Percentiles rank a stretch among this genome's conserved stretches.
phyloP scores from a whole-genome alignment of 2,888 invertebrate species.

The Gasteruption jaculator region DNA sequence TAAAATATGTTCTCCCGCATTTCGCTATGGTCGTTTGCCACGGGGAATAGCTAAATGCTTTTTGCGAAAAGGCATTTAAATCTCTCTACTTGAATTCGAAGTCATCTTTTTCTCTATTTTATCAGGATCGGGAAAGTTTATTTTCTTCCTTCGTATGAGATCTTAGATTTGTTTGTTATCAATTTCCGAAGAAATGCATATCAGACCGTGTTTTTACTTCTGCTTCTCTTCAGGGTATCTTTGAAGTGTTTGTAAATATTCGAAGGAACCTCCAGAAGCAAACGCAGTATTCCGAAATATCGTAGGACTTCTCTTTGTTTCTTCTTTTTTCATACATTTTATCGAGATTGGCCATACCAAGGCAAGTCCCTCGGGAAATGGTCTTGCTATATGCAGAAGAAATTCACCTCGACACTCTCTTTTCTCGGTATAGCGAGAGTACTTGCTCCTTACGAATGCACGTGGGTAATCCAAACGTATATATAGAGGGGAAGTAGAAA shows the following conservation, averaged over 20 bases:
- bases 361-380: constrained; percentile 40
- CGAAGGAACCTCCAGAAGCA: constrained; percentile 33
- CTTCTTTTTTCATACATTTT: constrained; percentile 26
- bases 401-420: too few relatives aligned
- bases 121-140: constrained; percentile 11
- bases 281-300: constrained; percentile 34
- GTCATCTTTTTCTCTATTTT: too few relatives aligned
- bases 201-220: constrained; percentile 31
- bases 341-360: constrained; percentile 41
- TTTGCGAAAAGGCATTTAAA: constrained; percentile 51
- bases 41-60: constrained; percentile 53
- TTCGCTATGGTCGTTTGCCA: constrained; percentile 51
- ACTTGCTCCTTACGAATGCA: too few relatives aligned
- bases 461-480: too few relatives aligned
- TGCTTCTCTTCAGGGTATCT: constrained; percentile 39
- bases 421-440: too few relatives aligned
- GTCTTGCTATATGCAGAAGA: constrained; percentile 16
- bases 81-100: too few relatives aligned
- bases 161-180: constrained; percentile 37
- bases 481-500: too few relatives aligned
- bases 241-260: constrained; percentile 45
- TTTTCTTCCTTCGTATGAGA: constrained; percentile 17
- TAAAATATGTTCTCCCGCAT: constrained; percentile 48
- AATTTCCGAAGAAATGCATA: constrained; percentile 25
- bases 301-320: constrained; percentile 11